Base-by-base conservation (phyloP, 2,797 vertebrate genomes). In the Onychomys arenicola region DNA sequence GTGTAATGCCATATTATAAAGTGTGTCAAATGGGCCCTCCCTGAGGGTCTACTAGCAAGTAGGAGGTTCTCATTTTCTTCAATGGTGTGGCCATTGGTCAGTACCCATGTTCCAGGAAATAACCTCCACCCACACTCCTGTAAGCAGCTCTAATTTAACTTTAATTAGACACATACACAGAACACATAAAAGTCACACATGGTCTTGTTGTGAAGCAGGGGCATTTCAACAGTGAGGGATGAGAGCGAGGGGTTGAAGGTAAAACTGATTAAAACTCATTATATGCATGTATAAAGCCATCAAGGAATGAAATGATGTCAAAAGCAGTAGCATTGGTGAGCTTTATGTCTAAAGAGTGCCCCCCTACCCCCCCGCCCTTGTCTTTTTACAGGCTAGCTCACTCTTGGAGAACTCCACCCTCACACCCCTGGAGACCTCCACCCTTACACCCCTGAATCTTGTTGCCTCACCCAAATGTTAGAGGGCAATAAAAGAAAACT, bases 341-440 rank as follows among this genome's bases (percentile, higher is more conserved):
- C 29, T 7, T 23, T 6, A 12, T 16, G 71, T 21, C 19, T 29
- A 21, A 69, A 40, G 59, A 52, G 25, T 9, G 2, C 13, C 2
- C 12, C 0, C 52, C 52, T 49, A 0, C 13, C 13, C 13, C 13
- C 13, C 2, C 52, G 61, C 63, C 57, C 29, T 76, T 69, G 61
- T 69, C 57, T 29, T 76, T 69, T 29, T 17, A 2, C 14, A 57
- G 29, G 25, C 11, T 6, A n/a, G 14, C 52, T 25, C 4, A 9
- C 2, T 16, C n/a, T 43, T 10, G 1, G 2, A 14, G 37, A 21
- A 12, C 23, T 1, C 25, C 9, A 34, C 32, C 10, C 9, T 37
- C 6, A 4, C 8, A 52, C 0, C 6, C 55, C 34, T 1, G 13
- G 1, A 14, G 43, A 19, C 12, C 21, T 0, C 25, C 8, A 34